Evolutionary conservation across 2,888 invertebrate species (phyloP), one percentile per base, ranked within the genome.

Genomic region (Drosophila quinaria): DNA sequence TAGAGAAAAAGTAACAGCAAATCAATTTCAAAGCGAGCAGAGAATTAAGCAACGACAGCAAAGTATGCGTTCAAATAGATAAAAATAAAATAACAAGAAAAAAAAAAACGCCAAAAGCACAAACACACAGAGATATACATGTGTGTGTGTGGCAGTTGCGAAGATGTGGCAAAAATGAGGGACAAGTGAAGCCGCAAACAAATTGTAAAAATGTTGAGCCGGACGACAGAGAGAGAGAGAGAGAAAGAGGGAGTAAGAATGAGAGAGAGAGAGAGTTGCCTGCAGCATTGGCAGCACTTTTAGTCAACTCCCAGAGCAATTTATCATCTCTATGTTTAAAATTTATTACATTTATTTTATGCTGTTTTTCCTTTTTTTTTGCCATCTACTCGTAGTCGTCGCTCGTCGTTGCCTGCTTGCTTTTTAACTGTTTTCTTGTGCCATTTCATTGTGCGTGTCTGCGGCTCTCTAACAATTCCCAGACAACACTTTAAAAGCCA

Each of bases 301-400:
- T 70, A 77, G 74, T 69, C 72, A 74, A 85, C 73, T 88, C 89
- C 89, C 89, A 77, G 69, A 87, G 86, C 87, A 87, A 87, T 87
- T 87, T 89, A 87, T 87, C 87, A 87, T 87, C 81, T 89, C 86
- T 86, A 86, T 86, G 86, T 86, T 87, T 83, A 77, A 87, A 89
- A 89, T 87, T 89, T 87, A 87, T 87, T 88, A 83, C 86, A 89
- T 87, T 87, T 88, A 84, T 88, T 87, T 84, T 75, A 81, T 79
- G 79, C 82, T 81, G 75, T 76, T 75, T 58, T 60, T 73, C 71
- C 54, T 69, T 29, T 69, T 69, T 69, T 69, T 63, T 61, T 54
- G 35, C 17, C 55, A 55, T 55, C 29, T 39, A 13, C 22, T 44
- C 49, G 42, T 15, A 11, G 39, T 19, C 42, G 31, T 19, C 19